Base-by-base conservation (phyloP, 2,797 vertebrate species). In the Syngnathus rostellatus region DNA sequence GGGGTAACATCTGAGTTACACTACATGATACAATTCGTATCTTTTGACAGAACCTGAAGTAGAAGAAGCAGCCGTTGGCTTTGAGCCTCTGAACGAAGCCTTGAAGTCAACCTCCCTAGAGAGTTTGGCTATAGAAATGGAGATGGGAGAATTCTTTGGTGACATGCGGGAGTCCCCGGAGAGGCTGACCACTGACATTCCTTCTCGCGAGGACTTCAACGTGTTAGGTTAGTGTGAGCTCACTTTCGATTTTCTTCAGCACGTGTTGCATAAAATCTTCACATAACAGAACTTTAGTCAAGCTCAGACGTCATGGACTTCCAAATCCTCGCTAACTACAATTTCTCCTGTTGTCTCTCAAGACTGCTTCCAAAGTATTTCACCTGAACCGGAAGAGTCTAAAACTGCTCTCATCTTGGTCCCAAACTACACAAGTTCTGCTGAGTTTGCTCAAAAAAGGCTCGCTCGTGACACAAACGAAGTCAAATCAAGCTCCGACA, bases 1-100 rank as follows among this genome's bases (percentile, higher is more conserved):
- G 51, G 7, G 16, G 8, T 39, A 37, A 25, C 39, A 57, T 38
- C 14, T 55, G 23, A 25, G 5, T 5, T 23, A 14, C 19, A 23
- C 1, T 12, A 21, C 39, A 62, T 45, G 17, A 68, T 66, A 63
- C 41, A 58, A 37, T n/a, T 41, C 5, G 11, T 64, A 2, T 63
- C 73, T 68, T 50, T 75, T 68, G 8, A 25, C 78, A 99, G 95
- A 91, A 50, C 89, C 89, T 73, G 77, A 74, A 38, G 66, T 46
- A n/a, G 16, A 69, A 67, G 68, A 89, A 31, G n/a, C 78, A 62
- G 51, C 6, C 0, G 64, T 77, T 40, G 77, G 79, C 17, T 81
- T 62, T 68, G 62, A 68, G 73, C 82, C 85, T 9, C 67, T 92
- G 80, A 53, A 64, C 63, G 89, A 93, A 72, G 77, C 93, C 54